Evolutionary conservation across 2,888 invertebrate species (phyloP).

Genomic region (Ypsolopha scabrella): DNA sequence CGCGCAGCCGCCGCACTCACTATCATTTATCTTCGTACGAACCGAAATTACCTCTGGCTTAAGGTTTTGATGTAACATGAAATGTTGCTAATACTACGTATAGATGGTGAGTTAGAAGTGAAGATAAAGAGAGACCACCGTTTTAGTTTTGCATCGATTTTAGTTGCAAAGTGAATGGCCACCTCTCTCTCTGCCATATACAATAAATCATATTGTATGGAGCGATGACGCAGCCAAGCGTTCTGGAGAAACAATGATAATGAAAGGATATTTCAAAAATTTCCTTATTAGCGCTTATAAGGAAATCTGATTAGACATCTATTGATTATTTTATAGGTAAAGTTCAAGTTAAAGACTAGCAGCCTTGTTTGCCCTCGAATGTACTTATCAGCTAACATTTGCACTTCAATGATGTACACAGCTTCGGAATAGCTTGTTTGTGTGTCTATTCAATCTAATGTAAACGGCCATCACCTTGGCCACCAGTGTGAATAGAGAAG

Average conservation of each 20-base stretch:
- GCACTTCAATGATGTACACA: background rate
- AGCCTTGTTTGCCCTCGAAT: background rate
- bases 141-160: background rate
- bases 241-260: background rate
- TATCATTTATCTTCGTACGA: too few relatives aligned
- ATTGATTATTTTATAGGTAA: background rate
- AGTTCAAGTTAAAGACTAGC: background rate
- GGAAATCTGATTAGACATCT: background rate
- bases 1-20: background rate
- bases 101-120: background rate
- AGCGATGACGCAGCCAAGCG: too few relatives aligned
- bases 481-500: slow-evolving; percentile 24
- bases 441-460: background rate
- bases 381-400: background rate
- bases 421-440: background rate
- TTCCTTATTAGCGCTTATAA: background rate
- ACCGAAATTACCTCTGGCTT: too few relatives aligned
- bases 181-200: too few relatives aligned
- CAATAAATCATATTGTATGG: too few relatives aligned
- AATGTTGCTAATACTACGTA: background rate
- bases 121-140: background rate
- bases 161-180: too few relatives aligned
- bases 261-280: background rate
- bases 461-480: slow-evolving; percentile 54
- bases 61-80: too few relatives aligned